Evolutionary conservation across 2,113 vertebrate species (phyloP).

Genomic region (Ochotona princeps): DNA sequence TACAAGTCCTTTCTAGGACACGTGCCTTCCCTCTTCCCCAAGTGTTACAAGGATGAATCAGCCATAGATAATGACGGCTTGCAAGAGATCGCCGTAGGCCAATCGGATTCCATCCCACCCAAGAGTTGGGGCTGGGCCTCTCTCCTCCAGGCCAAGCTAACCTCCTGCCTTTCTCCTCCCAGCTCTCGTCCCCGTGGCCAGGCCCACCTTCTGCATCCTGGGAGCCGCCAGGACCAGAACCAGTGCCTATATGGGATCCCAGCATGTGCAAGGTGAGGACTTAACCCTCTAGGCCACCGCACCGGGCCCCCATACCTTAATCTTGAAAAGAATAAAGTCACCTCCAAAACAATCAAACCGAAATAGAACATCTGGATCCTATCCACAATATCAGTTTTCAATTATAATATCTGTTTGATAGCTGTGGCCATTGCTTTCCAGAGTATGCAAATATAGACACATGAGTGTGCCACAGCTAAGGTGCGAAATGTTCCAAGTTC

Average conservation of each 20-base stretch:
- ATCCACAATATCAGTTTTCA: not conserved
- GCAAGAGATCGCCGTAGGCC: not conserved
- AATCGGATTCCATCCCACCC: no score
- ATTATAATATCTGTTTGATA: not conserved
- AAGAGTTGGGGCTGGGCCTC: not conserved
- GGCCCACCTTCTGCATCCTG: not conserved
- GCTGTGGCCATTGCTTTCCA: not conserved
- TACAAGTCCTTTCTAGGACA: not conserved
- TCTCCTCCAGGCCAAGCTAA: not conserved
- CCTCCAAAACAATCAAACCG: not conserved
- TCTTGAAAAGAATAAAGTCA: not conserved
- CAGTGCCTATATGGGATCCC: no score
- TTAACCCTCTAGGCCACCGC: no score
- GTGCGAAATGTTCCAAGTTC: not conserved
- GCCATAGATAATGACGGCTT: not conserved
- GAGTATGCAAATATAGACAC: not conserved
- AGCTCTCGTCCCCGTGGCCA: not conserved
- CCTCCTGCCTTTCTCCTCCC: not conserved
- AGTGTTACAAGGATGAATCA: not conserved
- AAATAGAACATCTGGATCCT: not conserved
- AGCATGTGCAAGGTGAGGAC: no score
- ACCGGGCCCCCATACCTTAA: no score
- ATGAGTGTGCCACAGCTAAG: not conserved
- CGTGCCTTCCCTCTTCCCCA: not conserved
- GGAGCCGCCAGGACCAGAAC: no score